Percentiles rank a stretch among this genome's conserved stretches.
These are phyloP conservation scores for Parambassis ranga DNA, from an alignment of 2,797 vertebrate species.

Conservation along the genomic window DNA sequence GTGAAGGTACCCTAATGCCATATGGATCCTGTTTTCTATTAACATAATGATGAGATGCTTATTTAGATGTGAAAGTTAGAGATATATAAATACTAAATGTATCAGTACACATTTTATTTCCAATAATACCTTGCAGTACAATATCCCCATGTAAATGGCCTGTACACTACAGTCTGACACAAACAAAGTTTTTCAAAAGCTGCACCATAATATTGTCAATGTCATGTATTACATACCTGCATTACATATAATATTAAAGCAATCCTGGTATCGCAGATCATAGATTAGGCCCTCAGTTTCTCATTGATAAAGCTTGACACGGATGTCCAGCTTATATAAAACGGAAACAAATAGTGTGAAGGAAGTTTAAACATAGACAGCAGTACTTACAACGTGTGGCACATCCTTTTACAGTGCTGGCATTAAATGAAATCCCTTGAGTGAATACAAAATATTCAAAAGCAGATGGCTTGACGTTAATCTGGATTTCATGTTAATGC, in stretches of 20 bases:
- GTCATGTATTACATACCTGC: too few species aligned
- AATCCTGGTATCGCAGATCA: too few species aligned
- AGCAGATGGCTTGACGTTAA: conserved; percentile 78
- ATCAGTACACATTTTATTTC: too few species aligned
- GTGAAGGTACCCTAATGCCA: background rate
- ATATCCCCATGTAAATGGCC: background rate
- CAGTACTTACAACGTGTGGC: conserved; percentile 30
- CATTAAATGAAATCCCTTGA: conserved; percentile 70
- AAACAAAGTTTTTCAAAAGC: too few species aligned
- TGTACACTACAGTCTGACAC: too few species aligned
- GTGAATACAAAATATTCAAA: conserved; percentile 68
- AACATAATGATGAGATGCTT: background rate
- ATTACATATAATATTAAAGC: too few species aligned
- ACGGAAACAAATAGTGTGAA: conserved; percentile 2
- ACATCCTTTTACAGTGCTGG: conserved; percentile 44
- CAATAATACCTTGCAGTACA: too few species aligned
- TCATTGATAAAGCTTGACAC: background rate
- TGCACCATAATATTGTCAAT: too few species aligned
- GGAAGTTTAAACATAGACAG: conserved; percentile 34
- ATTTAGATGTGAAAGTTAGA: background rate
- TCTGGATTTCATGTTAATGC: conserved; percentile 73
- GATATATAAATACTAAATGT: background rate
- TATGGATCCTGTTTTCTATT: background rate
- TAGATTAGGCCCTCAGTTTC: background rate
- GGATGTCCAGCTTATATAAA: background rate